Percentiles rank a stretch among this genome's conserved stretches.
These are phyloP conservation scores for Saxicola maurus DNA, from an alignment of 2,797 vertebrate genomes.

Conservation along the genomic window DNA sequence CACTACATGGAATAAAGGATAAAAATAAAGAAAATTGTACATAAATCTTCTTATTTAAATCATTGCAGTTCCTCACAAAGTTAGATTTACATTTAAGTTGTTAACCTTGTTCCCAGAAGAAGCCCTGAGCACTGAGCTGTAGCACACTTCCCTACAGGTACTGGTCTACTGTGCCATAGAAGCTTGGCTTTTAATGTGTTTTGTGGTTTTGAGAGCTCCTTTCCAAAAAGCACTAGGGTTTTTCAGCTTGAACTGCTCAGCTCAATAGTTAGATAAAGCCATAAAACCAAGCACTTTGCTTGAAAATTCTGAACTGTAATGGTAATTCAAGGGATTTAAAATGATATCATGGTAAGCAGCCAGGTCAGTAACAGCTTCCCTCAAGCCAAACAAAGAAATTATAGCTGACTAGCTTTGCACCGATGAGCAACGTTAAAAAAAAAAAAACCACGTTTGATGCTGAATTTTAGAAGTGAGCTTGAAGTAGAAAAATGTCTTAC, in stretches of 20 bases:
- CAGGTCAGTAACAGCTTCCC: slow-evolving; percentile 8
- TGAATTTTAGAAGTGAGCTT: not conserved
- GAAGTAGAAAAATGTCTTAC: not conserved
- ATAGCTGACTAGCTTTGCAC: not conserved
- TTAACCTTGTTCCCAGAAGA: not conserved
- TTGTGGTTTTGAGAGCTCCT: not conserved
- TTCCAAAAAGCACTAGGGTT: not conserved
- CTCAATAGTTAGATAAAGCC: not conserved
- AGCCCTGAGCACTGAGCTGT: not conserved
- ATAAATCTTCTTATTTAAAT: not conserved
- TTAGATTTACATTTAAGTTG: rapidly evolving
- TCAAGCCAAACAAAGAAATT: slow-evolving; percentile 10
- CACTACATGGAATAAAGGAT: not conserved
- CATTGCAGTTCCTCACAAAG: not conserved
- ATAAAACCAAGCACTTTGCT: not conserved
- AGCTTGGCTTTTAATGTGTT: not conserved
- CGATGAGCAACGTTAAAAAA: not conserved
- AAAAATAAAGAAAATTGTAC: not conserved
- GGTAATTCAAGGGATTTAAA: not conserved
- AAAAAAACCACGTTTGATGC: not conserved
- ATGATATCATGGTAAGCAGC: not conserved
- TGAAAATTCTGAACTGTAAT: not conserved
- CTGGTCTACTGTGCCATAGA: not conserved
- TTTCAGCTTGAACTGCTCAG: slow-evolving; percentile 28
- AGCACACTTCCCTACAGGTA: rapidly evolving